phyloP scores from a whole-genome alignment of 2,888 invertebrate species.

The Ennomos erosarius region DNA sequence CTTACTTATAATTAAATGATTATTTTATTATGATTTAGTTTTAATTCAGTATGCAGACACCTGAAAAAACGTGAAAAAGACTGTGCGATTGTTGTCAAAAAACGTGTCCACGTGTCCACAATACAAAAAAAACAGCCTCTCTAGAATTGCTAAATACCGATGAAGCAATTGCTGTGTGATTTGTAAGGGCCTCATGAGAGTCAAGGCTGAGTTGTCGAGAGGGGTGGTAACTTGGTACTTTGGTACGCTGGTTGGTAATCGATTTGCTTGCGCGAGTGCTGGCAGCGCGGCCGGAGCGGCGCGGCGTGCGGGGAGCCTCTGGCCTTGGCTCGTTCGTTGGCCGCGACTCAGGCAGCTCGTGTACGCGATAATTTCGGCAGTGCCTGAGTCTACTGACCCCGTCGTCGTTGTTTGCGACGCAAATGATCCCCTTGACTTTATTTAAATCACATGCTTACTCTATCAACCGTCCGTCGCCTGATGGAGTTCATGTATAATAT shows the following conservation, averaged over 20 bases:
- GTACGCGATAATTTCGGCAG: constrained; percentile 83
- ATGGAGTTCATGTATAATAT: constrained; percentile 33
- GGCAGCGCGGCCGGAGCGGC: constrained; percentile 41
- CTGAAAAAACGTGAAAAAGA: no score
- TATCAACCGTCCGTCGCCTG: constrained; percentile 52
- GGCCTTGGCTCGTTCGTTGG: constrained; percentile 82
- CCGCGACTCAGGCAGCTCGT: constrained; percentile 74
- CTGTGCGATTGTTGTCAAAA: no score
- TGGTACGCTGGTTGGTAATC: constrained; percentile 24
- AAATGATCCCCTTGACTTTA: constrained; percentile 83
- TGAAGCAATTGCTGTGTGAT: constrained; percentile 5
- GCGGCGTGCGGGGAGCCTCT: constrained; percentile 51
- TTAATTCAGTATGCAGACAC: no score
- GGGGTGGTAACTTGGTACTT: constrained; percentile 27
- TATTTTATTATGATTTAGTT: no score
- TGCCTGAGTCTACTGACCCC: constrained; percentile 82
- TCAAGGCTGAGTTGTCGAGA: constrained; percentile 21
- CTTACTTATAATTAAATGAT: no score
- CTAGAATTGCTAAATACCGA: constrained; percentile 2
- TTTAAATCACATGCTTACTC: constrained; percentile 74
- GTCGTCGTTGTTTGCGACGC: constrained; percentile 78
- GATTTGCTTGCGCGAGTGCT: constrained; percentile 38
- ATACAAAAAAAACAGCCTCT: no score
- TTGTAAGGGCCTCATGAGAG: constrained; percentile 14
- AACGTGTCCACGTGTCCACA: no score